Conservation (phyloP, 2,797 vertebrate species). For the Molossus molossus region DNA sequence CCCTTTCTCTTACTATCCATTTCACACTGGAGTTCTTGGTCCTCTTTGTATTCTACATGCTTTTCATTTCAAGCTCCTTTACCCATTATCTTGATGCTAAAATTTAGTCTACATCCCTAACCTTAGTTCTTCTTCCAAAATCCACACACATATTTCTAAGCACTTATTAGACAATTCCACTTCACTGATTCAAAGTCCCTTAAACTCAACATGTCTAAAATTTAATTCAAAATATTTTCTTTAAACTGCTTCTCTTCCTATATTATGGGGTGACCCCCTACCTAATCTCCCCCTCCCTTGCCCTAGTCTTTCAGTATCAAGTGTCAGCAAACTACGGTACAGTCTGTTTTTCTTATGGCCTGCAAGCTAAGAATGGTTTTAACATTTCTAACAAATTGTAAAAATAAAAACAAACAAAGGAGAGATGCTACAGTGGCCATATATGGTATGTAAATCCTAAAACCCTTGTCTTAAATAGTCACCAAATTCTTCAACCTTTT, state of each 20-base stretch:
- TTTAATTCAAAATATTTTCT: constrained; percentile 38
- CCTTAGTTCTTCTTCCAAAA: constrained; percentile 18
- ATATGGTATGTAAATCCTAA: constrained; percentile 1
- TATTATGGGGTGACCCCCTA: not conserved
- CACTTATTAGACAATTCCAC: constrained; percentile 1
- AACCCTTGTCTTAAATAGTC: not conserved
- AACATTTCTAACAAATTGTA: not conserved
- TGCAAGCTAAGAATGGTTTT: constrained; percentile 1
- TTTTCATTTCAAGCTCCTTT: not conserved
- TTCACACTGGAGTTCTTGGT: not conserved
- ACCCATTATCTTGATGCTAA: not conserved
- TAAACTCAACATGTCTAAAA: constrained; percentile 23
- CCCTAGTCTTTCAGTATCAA: not conserved
- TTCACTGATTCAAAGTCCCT: not conserved
- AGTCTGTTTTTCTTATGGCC: not conserved
- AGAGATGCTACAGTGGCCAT: not conserved
- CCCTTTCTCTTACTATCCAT: not conserved
- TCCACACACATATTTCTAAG: not conserved
- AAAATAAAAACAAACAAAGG: constrained; percentile 52
- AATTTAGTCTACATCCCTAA: not conserved
- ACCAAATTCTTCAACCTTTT: constrained; percentile 11
- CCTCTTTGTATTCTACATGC: not conserved
- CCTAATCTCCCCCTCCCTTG: not conserved
- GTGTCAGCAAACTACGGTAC: not conserved
- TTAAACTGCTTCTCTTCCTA: constrained; percentile 35